phyloP scores from a whole-genome alignment of 2,797 vertebrate species.

The Protonibea diacanthus region DNA sequence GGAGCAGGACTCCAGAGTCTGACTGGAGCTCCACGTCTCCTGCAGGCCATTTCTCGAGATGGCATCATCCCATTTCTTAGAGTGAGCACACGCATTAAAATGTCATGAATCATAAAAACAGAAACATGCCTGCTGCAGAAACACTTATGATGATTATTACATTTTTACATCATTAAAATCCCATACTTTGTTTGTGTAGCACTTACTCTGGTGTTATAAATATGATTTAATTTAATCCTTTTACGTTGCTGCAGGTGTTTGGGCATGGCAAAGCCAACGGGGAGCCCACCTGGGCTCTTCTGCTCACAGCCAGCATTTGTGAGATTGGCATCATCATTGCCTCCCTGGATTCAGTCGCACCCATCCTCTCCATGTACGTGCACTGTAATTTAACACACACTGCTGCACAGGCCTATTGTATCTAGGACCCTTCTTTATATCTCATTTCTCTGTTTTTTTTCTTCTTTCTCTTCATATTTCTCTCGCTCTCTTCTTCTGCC shows the following conservation, averaged over 20 bases:
- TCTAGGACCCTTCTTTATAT: not conserved
- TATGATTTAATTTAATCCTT: not conserved
- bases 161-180: not conserved
- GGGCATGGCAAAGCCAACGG: conserved; percentile 97
- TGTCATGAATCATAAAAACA: not conserved
- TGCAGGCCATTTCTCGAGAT: conserved; percentile 96
- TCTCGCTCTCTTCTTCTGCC: not conserved
- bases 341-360: conserved; percentile 96
- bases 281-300: conserved; percentile 98
- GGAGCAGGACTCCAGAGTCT: conserved; percentile 98
- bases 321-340: conserved; percentile 99
- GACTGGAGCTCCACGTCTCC: conserved; percentile 95
- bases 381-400: not conserved
- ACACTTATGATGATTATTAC: not conserved
- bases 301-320: conserved; percentile 96
- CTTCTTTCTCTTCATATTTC: not conserved
- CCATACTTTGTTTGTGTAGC: not conserved
- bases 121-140: not conserved
- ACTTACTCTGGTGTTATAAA: not conserved
- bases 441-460: not conserved
- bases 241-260: conserved; percentile 88
- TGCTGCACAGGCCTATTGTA: not conserved
- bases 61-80: conserved; percentile 97
- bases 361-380: conserved; percentile 97
- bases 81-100: conserved; percentile 80